These are phyloP conservation scores for Mamestra configurata DNA, from an alignment of 1,140 invertebrate genomes.

Conservation along the genomic window DNA sequence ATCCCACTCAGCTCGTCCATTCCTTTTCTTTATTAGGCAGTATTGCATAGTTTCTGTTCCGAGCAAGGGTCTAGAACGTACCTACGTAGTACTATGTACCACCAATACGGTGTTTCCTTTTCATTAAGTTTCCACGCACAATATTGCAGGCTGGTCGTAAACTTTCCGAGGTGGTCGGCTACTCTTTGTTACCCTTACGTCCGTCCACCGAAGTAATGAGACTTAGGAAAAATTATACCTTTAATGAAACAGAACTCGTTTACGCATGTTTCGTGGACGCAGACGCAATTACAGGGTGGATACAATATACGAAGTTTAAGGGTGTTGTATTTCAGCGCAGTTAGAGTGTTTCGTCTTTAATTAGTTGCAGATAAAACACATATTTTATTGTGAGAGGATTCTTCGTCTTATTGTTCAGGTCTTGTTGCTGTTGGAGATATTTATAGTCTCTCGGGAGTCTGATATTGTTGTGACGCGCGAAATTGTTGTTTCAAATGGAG, in stretches of 20 bases:
- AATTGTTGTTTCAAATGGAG: constrained; percentile 9
- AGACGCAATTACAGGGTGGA: constrained; percentile 33
- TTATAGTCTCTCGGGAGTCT: constrained; percentile 8
- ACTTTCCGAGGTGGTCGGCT: constrained; percentile 61
- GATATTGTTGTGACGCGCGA: constrained; percentile 16
- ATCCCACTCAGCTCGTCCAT: constrained; percentile 31
- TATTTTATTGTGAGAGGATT: constrained; percentile 26
- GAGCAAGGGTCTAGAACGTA: constrained; percentile 35
- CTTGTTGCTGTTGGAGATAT: constrained; percentile 18
- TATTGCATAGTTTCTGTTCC: constrained; percentile 24
- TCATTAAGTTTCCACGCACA: constrained; percentile 80
- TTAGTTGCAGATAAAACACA: constrained; percentile 36
- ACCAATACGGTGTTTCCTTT: constrained; percentile 72
- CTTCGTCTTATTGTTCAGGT: constrained; percentile 22
- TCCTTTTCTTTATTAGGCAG: constrained; percentile 43
- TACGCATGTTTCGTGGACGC: constrained; percentile 51
- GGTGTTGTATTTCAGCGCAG: constrained; percentile 32
- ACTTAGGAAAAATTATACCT: constrained; percentile 68
- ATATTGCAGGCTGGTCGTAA: constrained; percentile 72
- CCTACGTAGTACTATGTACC: constrained; percentile 8
- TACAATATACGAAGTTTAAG: constrained; percentile 39
- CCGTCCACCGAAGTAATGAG: constrained; percentile 64
- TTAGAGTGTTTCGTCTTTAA: constrained; percentile 30
- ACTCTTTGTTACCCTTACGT: constrained; percentile 48
- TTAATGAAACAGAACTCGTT: constrained; percentile 69